Evolutionary conservation across 2,113 vertebrate species (phyloP), one percentile per base, ranked within the genome.

Genomic region (Gnathonemus echidnorhynchus): DNA sequence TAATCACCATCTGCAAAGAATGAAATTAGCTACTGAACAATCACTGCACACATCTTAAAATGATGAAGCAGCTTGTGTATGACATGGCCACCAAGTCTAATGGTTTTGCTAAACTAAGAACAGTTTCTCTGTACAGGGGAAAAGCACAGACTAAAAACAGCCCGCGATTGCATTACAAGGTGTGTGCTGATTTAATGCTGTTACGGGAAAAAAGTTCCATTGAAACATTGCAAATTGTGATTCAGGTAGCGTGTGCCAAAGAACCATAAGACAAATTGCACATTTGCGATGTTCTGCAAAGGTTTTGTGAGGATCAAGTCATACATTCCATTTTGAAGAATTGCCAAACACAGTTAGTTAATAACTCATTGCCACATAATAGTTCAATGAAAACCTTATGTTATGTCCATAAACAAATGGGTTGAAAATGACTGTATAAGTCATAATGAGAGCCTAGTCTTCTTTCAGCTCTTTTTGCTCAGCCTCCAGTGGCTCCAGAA

Each of bases 21-120:
- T 93, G 94, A 95, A 95, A 95, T 95, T 94, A 95, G 94, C 93
- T 93, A 93, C 91, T 89, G 90, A 94, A 91, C 93, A 94, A 96
- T 95, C 94, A 90, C 89, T 90, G 90, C 92, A 92, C 92, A 92
- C 17, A 95, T 95, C 95, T 94, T 92, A 45, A 91, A 93, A 93
- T 94, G 94, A 95, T 94, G 95, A 95, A 94, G 94, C 93, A 91
- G 92, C 93, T 94, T 91, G 91, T 91, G 92, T 94, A 91, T 94
- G 94, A 95, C 93, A 91, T 90, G 92, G 92, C 91, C 24, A 4
- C 42, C 13, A 62, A 88, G 11, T 53, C 3, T 8, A 52, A 87
- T n/a, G 42, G 87, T 45, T 58, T 27, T 45, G 35, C 19, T n/a
- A 45, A 88, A 88, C 27, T 24, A 39, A 87, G n/a, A 27, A 13